Evolutionary conservation across 2,113 vertebrate genomes (phyloP), one percentile per base, ranked within the genome.

Genomic region (Megalops atlanticus): DNA sequence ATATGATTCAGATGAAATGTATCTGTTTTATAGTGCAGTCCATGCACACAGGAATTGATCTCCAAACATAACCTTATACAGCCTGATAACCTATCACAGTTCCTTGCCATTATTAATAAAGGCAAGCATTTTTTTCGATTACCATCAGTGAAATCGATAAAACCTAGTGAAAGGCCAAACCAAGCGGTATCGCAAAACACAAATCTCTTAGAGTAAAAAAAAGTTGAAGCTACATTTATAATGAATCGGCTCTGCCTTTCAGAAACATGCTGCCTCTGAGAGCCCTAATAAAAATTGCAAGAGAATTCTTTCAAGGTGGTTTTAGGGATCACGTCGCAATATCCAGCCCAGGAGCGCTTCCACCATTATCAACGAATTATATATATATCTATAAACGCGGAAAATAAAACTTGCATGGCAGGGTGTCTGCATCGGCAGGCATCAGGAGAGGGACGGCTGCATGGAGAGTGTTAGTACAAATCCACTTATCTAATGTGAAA

Each of bases 241-340:
- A 92, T 90, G 64, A 78, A 91, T 92, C 83, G 84, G 40, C n/a
- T 69, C 45, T 80, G 77, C 78, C 45, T 83, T 86, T 84, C 76
- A 84, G 79, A 84, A 83, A 88, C 36, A 79, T 78, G 81, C 86
- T 81, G 47, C 58, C 86, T 86, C 64, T 86, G 79, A 85, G 87
- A 84, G 83, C 84, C 80, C 74, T 84, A 43, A 88, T 91, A 84
- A 90, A 89, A 90, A 84, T 80, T 89, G 84, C 69, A 90, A 71
- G 52, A 86, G 85, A 74, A 38, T 82, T 88, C 85, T 80, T 83
- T 88, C 74, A 86, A 87, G 84, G 83, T 88, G 74, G 47, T 85
- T 79, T 81, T 64, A 69, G 36, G 74, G 79, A 78, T 41, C 41
- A 54, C 70, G 12, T 54, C 70, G 10, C 35, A 52, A 74, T n/a